A percentile compares a stretch with the other conserved stretches of the same genome.
These are phyloP conservation scores for Potamarius usumacintae DNA, from an alignment of 2,113 vertebrate genomes.

Conservation along the genomic window DNA sequence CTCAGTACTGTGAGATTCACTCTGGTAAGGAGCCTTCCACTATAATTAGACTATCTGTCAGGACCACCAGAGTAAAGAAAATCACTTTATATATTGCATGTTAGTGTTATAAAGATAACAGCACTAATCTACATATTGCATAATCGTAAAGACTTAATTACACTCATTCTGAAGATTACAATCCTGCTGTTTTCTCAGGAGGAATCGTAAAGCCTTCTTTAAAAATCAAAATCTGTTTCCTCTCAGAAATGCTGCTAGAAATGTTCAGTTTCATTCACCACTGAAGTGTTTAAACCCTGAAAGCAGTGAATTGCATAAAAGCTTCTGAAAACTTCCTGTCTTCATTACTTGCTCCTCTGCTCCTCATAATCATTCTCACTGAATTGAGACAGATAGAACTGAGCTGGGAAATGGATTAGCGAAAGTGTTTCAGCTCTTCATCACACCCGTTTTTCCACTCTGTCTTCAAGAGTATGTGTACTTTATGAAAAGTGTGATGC, in stretches of 20 bases:
- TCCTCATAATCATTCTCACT: conserved; percentile 40
- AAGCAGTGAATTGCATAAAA: neutral
- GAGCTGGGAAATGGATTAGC: conserved; percentile 48
- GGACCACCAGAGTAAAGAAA: conserved; percentile 40
- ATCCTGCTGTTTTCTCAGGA: conserved; percentile 37
- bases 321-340: neutral
- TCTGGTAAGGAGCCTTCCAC: conserved; percentile 11
- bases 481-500: conserved; percentile 22
- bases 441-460: conserved; percentile 17
- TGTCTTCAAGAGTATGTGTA: conserved; percentile 30
- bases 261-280: conserved; percentile 40
- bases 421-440: conserved; percentile 35
- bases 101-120: conserved; percentile 50
- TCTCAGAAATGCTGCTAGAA: conserved; percentile 22
- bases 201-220: neutral
- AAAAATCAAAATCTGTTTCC: conserved; percentile 35
- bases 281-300: conserved; percentile 38
- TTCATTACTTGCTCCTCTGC: conserved; percentile 38
- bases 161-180: conserved; percentile 46
- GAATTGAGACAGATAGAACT: conserved; percentile 43
- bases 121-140: conserved; percentile 48
- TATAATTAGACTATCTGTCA: conserved; percentile 37
- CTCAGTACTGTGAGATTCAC: conserved; percentile 8
- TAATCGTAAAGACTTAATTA: conserved; percentile 54
- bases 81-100: conserved; percentile 36